These are phyloP conservation scores for Capreolus pygargus DNA, from an alignment of 2,113 vertebrate genomes.

Conservation along the genomic window DNA sequence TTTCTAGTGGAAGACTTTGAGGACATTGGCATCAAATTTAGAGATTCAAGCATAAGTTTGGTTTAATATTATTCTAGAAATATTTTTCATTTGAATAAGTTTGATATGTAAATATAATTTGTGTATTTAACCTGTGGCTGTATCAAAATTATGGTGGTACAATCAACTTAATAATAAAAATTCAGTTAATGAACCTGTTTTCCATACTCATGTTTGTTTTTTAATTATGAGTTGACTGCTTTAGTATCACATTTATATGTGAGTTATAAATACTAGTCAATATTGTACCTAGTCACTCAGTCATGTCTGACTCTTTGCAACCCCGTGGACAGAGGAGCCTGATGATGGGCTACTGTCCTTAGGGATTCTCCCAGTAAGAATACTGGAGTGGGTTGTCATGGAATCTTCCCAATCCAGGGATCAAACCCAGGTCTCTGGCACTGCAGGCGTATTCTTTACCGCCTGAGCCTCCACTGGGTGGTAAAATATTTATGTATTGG, in stretches of 20 bases:
- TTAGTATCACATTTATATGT: background rate
- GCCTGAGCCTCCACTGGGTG: background rate
- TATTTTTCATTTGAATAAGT: background rate
- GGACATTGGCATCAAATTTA: background rate
- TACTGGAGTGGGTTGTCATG: background rate
- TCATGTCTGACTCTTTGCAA: background rate
- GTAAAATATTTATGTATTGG: background rate
- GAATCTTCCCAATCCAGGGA: background rate
- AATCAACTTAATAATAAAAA: background rate
- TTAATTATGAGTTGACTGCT: background rate
- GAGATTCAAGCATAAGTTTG: background rate
- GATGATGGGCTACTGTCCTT: background rate
- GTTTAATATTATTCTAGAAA: background rate
- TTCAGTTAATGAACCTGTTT: background rate
- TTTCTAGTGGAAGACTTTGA: background rate
- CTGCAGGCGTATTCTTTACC: fast-evolving
- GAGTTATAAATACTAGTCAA: background rate
- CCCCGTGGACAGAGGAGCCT: background rate
- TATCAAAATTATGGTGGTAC: background rate
- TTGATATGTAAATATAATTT: background rate
- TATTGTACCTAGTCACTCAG: background rate
- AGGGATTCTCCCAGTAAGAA: background rate
- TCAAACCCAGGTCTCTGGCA: background rate
- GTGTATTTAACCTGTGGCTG: background rate
- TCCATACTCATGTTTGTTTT: background rate